phyloP scores from a whole-genome alignment of 2,888 invertebrate species.

The Hyposoter didymator region DNA sequence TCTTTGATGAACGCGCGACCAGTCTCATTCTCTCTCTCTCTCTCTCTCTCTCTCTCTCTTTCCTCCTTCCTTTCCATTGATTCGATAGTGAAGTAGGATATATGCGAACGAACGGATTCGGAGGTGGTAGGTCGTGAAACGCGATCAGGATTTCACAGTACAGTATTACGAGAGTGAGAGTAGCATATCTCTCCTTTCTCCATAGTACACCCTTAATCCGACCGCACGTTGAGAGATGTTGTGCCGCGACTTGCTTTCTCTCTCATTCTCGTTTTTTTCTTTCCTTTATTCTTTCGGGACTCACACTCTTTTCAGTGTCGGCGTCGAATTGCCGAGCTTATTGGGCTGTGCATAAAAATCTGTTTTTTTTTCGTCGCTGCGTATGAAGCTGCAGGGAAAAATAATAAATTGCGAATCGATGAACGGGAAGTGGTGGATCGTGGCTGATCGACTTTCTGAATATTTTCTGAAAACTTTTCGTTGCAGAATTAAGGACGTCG shows the following conservation, averaged over 20 bases:
- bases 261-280: not conserved
- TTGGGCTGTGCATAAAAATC: not conserved
- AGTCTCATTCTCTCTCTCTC: constrained; percentile 35
- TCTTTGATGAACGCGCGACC: constrained; percentile 76
- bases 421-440: not conserved
- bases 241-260: constrained; percentile 11
- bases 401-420: not conserved
- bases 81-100: constrained; percentile 58
- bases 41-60: constrained; percentile 25
- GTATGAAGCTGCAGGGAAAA: too few relatives aligned
- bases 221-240: constrained; percentile 60
- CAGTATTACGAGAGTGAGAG: constrained; percentile 59
- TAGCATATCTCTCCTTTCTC: constrained; percentile 53
- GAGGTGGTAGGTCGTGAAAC: constrained; percentile 84
- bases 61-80: constrained; percentile 36
- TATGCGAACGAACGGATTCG: constrained; percentile 74
- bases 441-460: too few relatives aligned
- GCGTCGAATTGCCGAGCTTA: constrained; percentile 3
- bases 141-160: constrained; percentile 79
- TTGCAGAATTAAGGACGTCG: too few relatives aligned
- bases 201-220: constrained; percentile 66
- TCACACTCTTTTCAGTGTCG: not conserved
- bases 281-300: constrained; percentile 20
- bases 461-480: too few relatives aligned
- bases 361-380: not conserved